A percentile compares a stretch with the other conserved stretches of the same genome.
Evolutionary conservation across 2,113 vertebrate species (phyloP).

Genomic region (Hyla sarda): DNA sequence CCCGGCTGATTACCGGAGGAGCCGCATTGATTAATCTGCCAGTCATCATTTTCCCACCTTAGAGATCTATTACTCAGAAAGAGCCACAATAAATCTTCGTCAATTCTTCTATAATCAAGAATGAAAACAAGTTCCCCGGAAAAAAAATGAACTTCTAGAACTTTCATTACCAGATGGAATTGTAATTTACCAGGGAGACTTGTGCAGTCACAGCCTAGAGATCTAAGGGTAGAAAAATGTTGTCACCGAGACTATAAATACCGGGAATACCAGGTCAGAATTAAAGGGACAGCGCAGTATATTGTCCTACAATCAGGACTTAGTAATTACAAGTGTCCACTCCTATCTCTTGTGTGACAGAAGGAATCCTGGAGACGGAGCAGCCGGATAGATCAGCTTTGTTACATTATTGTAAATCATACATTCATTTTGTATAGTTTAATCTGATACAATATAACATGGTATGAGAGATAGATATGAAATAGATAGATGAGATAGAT

Average conservation of each 20-base stretch:
- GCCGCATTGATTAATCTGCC: slow-evolving; percentile 74
- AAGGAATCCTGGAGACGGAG: too few species aligned
- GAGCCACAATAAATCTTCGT: slow-evolving; percentile 73
- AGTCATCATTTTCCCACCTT: slow-evolving; percentile 74
- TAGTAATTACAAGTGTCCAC: too few species aligned
- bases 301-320: too few species aligned
- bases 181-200: slow-evolving; percentile 25
- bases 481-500: too few species aligned
- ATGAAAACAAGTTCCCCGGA: slow-evolving; percentile 58
- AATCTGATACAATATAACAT: too few species aligned
- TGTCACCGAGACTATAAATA: neutral
- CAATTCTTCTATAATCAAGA: slow-evolving; percentile 65
- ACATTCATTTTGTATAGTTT: too few species aligned
- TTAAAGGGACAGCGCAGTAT: too few species aligned
- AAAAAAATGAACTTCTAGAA: slow-evolving; percentile 61
- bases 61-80: slow-evolving; percentile 77
- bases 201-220: neutral
- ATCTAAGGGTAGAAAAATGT: neutral
- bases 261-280: neutral
- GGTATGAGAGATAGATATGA: too few species aligned
- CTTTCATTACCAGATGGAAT: slow-evolving; percentile 48
- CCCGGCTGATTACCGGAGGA: slow-evolving; percentile 67
- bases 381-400: too few species aligned
- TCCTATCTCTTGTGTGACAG: too few species aligned
- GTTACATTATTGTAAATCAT: too few species aligned